Evolutionary conservation across 2,797 vertebrate species (phyloP), one percentile per base, ranked within the genome.

Genomic region (Lagocephalus sceleratus): DNA sequence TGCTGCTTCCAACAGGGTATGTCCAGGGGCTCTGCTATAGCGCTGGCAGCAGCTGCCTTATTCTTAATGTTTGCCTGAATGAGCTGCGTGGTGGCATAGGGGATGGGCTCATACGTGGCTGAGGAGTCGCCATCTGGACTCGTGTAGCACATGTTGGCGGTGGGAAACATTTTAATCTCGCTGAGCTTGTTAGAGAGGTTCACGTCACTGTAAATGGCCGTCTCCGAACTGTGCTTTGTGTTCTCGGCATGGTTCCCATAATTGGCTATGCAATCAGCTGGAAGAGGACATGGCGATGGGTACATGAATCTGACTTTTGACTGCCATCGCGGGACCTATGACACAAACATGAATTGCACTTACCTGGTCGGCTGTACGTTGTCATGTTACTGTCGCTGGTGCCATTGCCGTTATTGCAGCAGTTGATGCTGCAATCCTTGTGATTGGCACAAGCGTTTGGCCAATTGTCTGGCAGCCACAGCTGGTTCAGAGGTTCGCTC

Each of bases 241-340:
- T 85, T 93, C 69, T 98, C 95, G 87, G 94, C 90, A 76, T 95
- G 94, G 89, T 91, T 94, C 86, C 94, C 95, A 87, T 95, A 96
- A 91, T 94, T 96, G 75, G 94, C 94, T 71, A 97, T 95, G 90
- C 95, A 97, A 90, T 97, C 94, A 51, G 95, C 94, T 97, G 88
- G 51, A 66, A 79, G 61, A 19, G 12, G 54, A 17, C 59, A 85
- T 53, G 60, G 41, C 16, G 47, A 42, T 29, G 15, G 46, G 38
- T 19, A 66, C 46, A 29, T 25, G 54, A 7, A 50, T 51, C 25
- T 52, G 51, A 35, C 58, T 35, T 47, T 58, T 29, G n/a, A 20
- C 60, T 38, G 45, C 32, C 16, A 23, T 19, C 2, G 43, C 11
- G 15, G 19, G 60, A 32, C 23, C 54, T 46, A 10, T 51, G 40